phyloP scores from a whole-genome alignment of 2,797 vertebrate species.

The Xenops minutus region DNA sequence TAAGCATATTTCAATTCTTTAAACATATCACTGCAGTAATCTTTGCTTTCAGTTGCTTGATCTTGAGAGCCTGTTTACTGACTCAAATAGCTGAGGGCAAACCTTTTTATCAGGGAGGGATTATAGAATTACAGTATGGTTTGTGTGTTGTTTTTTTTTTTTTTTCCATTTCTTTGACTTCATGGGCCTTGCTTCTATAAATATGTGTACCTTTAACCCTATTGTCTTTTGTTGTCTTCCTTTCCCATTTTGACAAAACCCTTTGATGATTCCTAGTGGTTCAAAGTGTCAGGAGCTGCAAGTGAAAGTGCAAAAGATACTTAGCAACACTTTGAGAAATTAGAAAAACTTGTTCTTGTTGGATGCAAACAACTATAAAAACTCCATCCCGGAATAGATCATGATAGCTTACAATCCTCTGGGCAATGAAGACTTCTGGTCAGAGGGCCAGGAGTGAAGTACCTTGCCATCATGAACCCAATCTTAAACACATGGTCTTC shows the following conservation, averaged over 20 bases:
- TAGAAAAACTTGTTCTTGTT: background rate
- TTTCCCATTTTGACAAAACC: background rate
- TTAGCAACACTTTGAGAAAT: background rate
- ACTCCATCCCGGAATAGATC: background rate
- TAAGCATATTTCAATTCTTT: background rate
- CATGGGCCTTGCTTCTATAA: background rate
- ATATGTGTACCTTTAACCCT: background rate
- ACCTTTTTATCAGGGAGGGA: background rate
- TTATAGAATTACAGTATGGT: background rate
- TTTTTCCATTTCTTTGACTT: background rate
- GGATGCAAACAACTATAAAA: background rate
- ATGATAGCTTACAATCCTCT: background rate
- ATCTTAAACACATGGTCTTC: fast-evolving
- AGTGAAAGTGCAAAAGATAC: background rate
- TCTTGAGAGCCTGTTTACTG: background rate
- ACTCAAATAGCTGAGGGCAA: background rate
- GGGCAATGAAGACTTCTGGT: background rate
- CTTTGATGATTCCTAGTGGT: background rate
- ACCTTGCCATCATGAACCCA: background rate
- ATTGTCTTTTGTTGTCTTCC: background rate
- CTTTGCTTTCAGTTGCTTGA: background rate
- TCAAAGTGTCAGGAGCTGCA: background rate
- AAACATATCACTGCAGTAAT: background rate
- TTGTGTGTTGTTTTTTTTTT: fast-evolving
- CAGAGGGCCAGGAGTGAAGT: background rate